Conservation (phyloP, 2,797 vertebrate species). For the Bradypodion ventrale region DNA sequence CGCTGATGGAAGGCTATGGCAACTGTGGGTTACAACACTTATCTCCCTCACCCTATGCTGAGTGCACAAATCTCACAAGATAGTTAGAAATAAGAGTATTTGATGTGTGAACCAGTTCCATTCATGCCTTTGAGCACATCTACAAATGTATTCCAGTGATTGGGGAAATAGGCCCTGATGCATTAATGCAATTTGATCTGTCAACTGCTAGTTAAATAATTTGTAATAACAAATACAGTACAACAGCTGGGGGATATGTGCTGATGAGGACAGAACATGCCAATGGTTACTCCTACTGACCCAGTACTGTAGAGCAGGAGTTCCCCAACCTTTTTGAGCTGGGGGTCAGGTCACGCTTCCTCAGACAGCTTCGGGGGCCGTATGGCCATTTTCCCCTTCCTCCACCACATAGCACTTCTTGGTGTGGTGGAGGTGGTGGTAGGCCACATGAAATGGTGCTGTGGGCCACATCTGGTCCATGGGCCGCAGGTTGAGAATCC, state of each 20-base stretch:
- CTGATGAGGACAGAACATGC: background rate
- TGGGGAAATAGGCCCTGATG: slow-evolving; percentile 25
- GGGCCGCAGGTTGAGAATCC: too few relatives aligned
- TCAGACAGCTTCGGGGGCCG: too few relatives aligned
- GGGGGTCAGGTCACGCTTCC: too few relatives aligned
- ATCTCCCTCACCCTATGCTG: background rate
- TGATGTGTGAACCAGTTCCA: slow-evolving; percentile 30
- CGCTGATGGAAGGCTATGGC: background rate
- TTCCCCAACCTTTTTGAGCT: too few relatives aligned
- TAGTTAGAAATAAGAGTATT: background rate
- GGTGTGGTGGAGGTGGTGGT: too few relatives aligned
- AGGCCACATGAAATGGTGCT: too few relatives aligned
- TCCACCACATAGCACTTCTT: too few relatives aligned
- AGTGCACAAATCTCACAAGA: background rate
- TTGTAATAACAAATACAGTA: background rate
- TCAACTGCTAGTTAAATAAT: slow-evolving; percentile 10
- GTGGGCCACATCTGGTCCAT: too few relatives aligned
- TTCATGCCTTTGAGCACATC: slow-evolving; percentile 12
- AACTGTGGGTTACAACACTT: background rate
- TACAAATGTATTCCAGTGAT: background rate
- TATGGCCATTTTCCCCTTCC: too few relatives aligned
- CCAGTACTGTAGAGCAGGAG: slow-evolving; percentile 13
- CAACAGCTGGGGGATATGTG: background rate
- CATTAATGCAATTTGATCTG: background rate
- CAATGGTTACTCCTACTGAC: background rate